A percentile compares a stretch with the other conserved stretches of the same genome.
These are phyloP conservation scores for Hormaphis cornu DNA, from an alignment of 1,140 invertebrate genomes.

Conservation along the genomic window DNA sequence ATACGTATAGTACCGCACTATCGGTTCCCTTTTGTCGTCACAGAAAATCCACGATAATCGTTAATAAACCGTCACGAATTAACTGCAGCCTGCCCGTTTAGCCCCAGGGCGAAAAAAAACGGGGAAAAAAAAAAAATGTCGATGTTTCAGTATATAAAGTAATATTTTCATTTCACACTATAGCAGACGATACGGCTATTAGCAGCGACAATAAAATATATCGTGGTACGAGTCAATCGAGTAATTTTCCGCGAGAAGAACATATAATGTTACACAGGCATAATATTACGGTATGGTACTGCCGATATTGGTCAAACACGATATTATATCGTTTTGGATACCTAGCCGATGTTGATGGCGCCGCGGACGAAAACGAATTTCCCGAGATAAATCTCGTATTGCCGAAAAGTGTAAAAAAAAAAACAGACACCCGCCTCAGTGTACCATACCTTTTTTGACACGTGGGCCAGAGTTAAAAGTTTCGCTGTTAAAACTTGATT, in stretches of 20 bases:
- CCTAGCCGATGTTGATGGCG: no score
- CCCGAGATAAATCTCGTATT: no score
- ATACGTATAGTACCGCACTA: background rate
- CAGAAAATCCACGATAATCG: slow-evolving; percentile 24
- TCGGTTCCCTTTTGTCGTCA: slow-evolving; percentile 27
- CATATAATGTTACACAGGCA: background rate
- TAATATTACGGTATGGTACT: no score
- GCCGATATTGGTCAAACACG: no score
- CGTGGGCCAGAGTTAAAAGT: no score
- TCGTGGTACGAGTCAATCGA: background rate
- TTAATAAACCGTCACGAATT: slow-evolving; percentile 31
- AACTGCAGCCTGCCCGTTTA: slow-evolving; percentile 18
- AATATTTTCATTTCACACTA: background rate
- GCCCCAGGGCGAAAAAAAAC: slow-evolving; percentile 16
- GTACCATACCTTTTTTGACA: no score
- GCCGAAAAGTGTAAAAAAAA: no score
- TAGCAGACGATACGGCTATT: background rate
- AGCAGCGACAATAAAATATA: background rate
- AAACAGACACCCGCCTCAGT: no score
- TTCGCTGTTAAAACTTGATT: no score
- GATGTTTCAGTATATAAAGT: background rate
- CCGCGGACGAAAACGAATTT: no score
- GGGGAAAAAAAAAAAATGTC: no score
- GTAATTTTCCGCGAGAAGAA: background rate
- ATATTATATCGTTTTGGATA: no score